Evolutionary conservation across 2,797 vertebrate genomes (phyloP).

Genomic region (Yasuhikotakia modesta): DNA sequence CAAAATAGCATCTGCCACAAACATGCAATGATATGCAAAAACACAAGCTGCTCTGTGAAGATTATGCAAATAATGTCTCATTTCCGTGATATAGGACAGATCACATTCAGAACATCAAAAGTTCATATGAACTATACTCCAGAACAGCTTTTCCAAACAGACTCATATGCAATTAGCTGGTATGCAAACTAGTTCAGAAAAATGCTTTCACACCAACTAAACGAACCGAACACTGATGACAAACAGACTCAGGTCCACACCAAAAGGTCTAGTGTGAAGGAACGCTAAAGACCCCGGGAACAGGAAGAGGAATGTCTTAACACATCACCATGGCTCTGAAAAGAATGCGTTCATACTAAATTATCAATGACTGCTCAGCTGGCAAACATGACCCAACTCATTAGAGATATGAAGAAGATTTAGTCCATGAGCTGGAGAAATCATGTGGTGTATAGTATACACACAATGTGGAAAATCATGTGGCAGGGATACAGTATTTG

Average conservation of each 20-base stretch:
- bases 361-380: constrained; percentile 34
- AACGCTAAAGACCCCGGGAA: not conserved
- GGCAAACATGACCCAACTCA: constrained; percentile 49
- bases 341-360: constrained; percentile 25
- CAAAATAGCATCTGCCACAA: too few relatives aligned
- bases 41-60: too few relatives aligned
- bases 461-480: constrained; percentile 35
- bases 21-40: too few relatives aligned
- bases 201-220: not conserved
- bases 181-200: too few relatives aligned
- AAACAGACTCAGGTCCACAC: not conserved
- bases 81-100: not conserved
- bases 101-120: not conserved
- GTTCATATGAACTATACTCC: too few relatives aligned
- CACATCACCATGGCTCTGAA: not conserved
- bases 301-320: constrained; percentile 13
- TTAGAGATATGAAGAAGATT: constrained; percentile 40
- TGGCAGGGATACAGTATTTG: constrained; percentile 39
- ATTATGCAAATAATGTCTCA: too few relatives aligned
- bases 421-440: constrained; percentile 29
- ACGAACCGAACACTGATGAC: not conserved
- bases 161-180: too few relatives aligned
- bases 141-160: too few relatives aligned
- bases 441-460: constrained; percentile 30
- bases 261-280: not conserved